Evolutionary conservation across 2,888 invertebrate species (phyloP), one percentile per base, ranked within the genome.

Genomic region (Scaptodrosophila latifasciaeformis): DNA sequence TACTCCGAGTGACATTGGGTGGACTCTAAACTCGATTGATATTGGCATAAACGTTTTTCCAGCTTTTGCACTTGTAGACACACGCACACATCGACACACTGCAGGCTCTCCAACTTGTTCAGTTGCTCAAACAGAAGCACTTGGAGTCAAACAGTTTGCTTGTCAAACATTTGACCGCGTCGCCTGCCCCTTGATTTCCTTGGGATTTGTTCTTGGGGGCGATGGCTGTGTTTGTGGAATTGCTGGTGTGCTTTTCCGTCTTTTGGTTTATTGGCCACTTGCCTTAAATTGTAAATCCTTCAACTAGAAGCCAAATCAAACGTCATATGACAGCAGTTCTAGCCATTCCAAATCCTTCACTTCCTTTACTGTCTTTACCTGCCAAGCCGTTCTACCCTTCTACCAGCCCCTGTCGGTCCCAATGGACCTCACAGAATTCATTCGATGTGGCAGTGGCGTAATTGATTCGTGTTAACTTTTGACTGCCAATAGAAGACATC

Each of bases 391-490:
- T 35, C 4, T 13, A 24, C 10, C 15, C 18, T 12, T 18, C 34
- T 12, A 13, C 15, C 37, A 35, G 18, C 21, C 18, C 15, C 15
- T 54, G 37, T 24, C 10, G 19, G 39, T 57, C 21, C 49, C 27
- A 43, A 12, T 55, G 9, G 49, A 29, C 54, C 44, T 52, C 49
- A n/a, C n/a, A n/a, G n/a, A n/a, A n/a, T n/a, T n/a, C n/a, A 47
- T 29, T 61, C 44, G 50, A 9, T 29, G 40, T 66, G 63, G 54
- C 54, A 55, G 56, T 66, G 65, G 67, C 70, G 72, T 74, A 74
- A 74, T 74, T 74, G 72, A 74, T 74, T 74, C 76, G 72, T 74
- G 72, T 74, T 74, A 74, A 76, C 72, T 74, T 76, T 70, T 74
- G 74, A 74, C 72, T 72, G 72, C 70, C 76, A 76, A 76, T 72